A percentile compares a stretch with the other conserved stretches of the same genome.
Conservation (phyloP, 2,797 vertebrate species). For the Anabas testudineus region DNA sequence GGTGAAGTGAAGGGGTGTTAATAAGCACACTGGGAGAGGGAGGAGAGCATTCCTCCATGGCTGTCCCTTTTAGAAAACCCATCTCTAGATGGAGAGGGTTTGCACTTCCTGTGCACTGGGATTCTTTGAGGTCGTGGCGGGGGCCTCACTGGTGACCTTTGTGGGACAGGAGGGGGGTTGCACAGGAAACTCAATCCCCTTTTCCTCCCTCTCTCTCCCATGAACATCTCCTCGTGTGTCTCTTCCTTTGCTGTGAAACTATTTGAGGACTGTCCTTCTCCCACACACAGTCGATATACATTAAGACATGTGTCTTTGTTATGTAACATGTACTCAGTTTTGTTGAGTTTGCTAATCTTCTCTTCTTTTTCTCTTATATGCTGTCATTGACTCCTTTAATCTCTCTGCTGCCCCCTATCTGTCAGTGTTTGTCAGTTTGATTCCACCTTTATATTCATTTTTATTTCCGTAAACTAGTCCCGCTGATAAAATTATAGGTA, state of each 20-base stretch:
- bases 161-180: not conserved
- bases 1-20: constrained; percentile 64
- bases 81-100: constrained; percentile 57
- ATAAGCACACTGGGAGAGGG: constrained; percentile 21
- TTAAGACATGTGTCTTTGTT: constrained; percentile 56
- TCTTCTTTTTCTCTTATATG: constrained; percentile 20
- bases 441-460: not conserved
- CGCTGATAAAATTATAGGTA: not conserved
- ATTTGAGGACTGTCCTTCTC: constrained; percentile 29
- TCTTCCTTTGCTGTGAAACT: constrained; percentile 15
- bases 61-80: constrained; percentile 42
- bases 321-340: constrained; percentile 42
- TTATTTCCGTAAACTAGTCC: not conserved
- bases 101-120: constrained; percentile 70
- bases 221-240: constrained; percentile 17
- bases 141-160: constrained; percentile 58
- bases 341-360: constrained; percentile 10
- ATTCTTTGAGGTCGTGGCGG: constrained; percentile 54
- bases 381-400: not conserved
- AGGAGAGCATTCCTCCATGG: constrained; percentile 40
- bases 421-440: not conserved
- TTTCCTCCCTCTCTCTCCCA: constrained; percentile 31
- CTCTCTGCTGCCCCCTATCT: constrained; percentile 41
- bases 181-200: constrained; percentile 68
- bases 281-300: constrained; percentile 33